Evolutionary conservation across 2,113 vertebrate genomes (phyloP), one percentile per base, ranked within the genome.

Genomic region (Oryzias curvinotus): DNA sequence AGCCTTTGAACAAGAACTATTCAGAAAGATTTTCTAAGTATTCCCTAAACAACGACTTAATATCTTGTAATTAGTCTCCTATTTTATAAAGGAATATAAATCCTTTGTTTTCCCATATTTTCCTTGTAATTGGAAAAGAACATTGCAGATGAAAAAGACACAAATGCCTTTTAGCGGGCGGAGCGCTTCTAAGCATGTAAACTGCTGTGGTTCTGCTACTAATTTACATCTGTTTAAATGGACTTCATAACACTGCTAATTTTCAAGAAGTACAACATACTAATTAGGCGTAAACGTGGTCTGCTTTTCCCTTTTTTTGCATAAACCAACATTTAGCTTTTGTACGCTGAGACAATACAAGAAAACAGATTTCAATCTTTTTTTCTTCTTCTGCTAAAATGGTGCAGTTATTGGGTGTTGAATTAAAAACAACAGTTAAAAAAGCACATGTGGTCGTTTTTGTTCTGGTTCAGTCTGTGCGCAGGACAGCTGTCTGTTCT

Each of bases 401-500:
- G 62, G 52, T 65, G 14, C 49, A 42, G 3, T 72, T 46, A 56
- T 55, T 68, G 62, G 58, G 61, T 18, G 64, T 48, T 59, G 73
- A 67, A 62, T 71, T 67, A 68, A 78, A 46, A 3, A 13, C 69
- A 47, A 65, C 65, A 57, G 63, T 85, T 86, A 87, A 82, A 76
- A 77, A 82, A 72, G 59, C 65, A 52, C 68, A 70, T 62, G 42
- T 44, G 47, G 71, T 80, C 67, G 65, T 78, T 75, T 71, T 50
- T 63, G 57, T 60, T 47, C 64, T 76, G 76, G 77, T 83, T 49
- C 68, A 70, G 70, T 71, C 8, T 82, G 68, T 19, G 59, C 72
- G 62, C 75, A 78, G 79, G 79, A 83, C 84, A 89, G 73, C 85
- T 86, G 82, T 83, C 83, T 87, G 76, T 85, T 83, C 81, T 79